These are phyloP conservation scores for Vidua chalybeata DNA, from an alignment of 2,113 vertebrate genomes.

Conservation along the genomic window DNA sequence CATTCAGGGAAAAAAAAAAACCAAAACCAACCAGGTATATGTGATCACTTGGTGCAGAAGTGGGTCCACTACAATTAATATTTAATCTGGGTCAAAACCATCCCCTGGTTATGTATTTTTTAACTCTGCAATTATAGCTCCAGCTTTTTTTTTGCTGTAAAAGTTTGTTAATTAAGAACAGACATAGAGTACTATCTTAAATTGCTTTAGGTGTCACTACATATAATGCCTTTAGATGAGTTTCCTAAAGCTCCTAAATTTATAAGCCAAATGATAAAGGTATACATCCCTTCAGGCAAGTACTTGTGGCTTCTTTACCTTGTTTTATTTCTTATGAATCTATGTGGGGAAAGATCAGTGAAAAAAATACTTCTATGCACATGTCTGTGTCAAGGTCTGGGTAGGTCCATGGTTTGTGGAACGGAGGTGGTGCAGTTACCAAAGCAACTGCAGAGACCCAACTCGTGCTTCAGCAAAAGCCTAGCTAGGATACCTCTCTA, in stretches of 20 bases:
- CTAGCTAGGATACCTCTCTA: background rate
- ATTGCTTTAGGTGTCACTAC: background rate
- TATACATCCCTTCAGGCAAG: background rate
- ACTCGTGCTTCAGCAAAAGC: background rate
- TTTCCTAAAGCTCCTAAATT: background rate
- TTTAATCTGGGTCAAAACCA: background rate
- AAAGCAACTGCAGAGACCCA: background rate
- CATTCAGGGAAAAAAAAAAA: background rate
- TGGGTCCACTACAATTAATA: background rate
- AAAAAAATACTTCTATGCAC: background rate
- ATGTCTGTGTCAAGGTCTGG: background rate
- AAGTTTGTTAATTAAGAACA: background rate
- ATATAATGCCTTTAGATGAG: background rate
- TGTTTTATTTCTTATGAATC: background rate
- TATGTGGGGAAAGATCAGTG: background rate
- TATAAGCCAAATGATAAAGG: background rate
- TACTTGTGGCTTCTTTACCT: background rate
- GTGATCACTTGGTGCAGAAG: background rate
- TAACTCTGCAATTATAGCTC: background rate
- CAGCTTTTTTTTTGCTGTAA: background rate
- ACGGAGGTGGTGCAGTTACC: background rate
- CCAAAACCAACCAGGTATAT: background rate
- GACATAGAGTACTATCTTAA: background rate
- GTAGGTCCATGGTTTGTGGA: background rate
- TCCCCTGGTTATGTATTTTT: background rate